Base-by-base conservation (phyloP, 2,113 vertebrate species). In the Varanus komodoensis region DNA sequence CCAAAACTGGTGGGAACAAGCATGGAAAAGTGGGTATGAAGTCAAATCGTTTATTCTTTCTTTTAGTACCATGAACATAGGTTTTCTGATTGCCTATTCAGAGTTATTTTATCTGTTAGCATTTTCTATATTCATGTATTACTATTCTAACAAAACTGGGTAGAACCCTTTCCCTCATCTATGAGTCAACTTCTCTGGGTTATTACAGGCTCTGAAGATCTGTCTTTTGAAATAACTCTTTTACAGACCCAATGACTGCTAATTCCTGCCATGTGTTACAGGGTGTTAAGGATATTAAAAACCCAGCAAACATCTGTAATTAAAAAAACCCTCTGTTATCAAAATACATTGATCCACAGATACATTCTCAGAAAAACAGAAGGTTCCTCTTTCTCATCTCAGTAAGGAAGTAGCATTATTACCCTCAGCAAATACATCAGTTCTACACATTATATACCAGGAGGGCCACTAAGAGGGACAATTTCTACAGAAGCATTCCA, bases 271-370 rank as follows among this genome's bases (percentile, higher is more conserved):
- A 87, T 80, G 74, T 87, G 75, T 50, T 38, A 15, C 73, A 38
- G 29, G 87, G 83, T 64, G 64, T 84, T 89, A 93, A 95, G 48
- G 0, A 91, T 38, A 89, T 27, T 21, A 38, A 93, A 44, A 94
- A 86, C 90, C 48, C 23, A 80, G 32, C 29, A 94, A 87, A 34
- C 34, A 71, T 69, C 34, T 87, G 54, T 82, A 71, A 29, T 83
- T 44, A 44, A 44, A 44, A 80, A 82, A 89, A 84, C 32, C 78
- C 38, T 87, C 34, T 74, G 64, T 80, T 68, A 87, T 27, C 17
- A 68, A 29, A 73, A 8, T 86, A 80, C 69, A 84, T 81, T 0
- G n/a, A 84, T 90, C 57, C 69, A 38, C 17, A 54, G 29, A 90
- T 87, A 79, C 19, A 80, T 71, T 44, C 32, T 80, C 86, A 6